Evolutionary conservation across 2,797 vertebrate genomes (phyloP), one percentile per base, ranked within the genome.

Genomic region (Karalla daura): DNA sequence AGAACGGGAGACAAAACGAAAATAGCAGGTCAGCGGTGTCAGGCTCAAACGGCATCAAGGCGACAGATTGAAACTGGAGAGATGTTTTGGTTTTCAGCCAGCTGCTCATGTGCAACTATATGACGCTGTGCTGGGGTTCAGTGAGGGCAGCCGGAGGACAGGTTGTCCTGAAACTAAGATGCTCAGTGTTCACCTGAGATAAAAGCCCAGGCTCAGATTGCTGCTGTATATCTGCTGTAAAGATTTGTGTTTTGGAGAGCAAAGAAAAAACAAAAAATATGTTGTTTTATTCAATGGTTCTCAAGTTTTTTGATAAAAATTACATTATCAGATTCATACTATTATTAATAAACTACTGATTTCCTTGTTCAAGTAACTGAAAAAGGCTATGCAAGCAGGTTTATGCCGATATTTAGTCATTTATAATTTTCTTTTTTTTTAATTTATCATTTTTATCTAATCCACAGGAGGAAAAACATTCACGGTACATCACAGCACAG

Each of bases 81-180:
- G 7, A 36, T 25, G 53, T 54, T 78, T 61, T 72, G 66, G 58
- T 68, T 80, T 71, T 62, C 74, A 76, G 37, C 52, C 33, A 24
- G 47, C 28, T 10, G 76, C 74, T 81, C 69, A 21, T 62, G 72
- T 65, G 68, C 3, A 15, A 40, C 32, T 37, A 33, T 55, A 33
- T 43, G 68, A 67, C 49, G 46, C 44, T 32, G 51, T 2, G 4
- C 52, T 6, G 17, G 59, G 78, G 75, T 27, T 49, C 72, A 52
- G 1, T 10, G 14, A 51, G 68, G 62, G 37, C 66, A 58, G 32
- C 12, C 1, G 12, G 44, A 47, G 64, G 66, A 66, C 66, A 28
- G 30, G 67, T 51, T 76, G 77, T 80, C 52, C 75, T 70, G 56
- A 81, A 81, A 70, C 53, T 35, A 55, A 75, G 76, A 77, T n/a